Evolutionary conservation across 1,140 invertebrate genomes (phyloP).

Genomic region (Medauroidea extradentata): DNA sequence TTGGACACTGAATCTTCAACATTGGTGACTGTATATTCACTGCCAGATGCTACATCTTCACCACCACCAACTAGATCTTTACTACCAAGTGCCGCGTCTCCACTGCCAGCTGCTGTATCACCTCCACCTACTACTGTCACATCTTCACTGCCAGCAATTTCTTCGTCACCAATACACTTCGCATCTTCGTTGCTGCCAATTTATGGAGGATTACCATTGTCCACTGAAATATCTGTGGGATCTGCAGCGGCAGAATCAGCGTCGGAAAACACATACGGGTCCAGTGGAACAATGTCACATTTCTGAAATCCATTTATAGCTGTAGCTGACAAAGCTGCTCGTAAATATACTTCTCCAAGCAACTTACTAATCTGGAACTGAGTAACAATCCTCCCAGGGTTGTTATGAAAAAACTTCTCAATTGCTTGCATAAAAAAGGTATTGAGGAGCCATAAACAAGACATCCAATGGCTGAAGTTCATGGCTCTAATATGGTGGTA

Average conservation of each 20-base stretch:
- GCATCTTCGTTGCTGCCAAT: no score
- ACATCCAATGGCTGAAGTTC: conserved; percentile 43
- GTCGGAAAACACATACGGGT: conserved; percentile 29
- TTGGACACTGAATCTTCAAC: no score
- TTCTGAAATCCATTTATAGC: conserved; percentile 26
- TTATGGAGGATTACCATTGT: no score
- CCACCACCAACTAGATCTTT: no score
- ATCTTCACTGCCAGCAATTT: no score
- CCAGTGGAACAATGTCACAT: conserved; percentile 30
- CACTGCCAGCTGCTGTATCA: no score
- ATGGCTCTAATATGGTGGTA: conserved; percentile 37
- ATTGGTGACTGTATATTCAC: no score
- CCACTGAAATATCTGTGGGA: not conserved
- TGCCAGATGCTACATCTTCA: no score
- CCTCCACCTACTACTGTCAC: no score
- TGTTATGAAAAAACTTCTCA: conserved; percentile 26
- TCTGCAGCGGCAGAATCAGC: conserved; percentile 1
- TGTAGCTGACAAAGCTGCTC: conserved; percentile 30
- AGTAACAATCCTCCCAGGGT: conserved; percentile 23
- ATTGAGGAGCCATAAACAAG: conserved; percentile 33
- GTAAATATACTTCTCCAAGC: conserved; percentile 33
- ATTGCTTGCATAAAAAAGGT: conserved; percentile 26
- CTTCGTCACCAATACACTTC: no score
- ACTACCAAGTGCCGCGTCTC: no score
- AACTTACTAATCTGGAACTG: conserved; percentile 32